Percentiles rank a stretch among this genome's conserved stretches.
These are phyloP conservation scores for Argya squamiceps DNA, from an alignment of 2,797 vertebrate genomes.

Conservation along the genomic window DNA sequence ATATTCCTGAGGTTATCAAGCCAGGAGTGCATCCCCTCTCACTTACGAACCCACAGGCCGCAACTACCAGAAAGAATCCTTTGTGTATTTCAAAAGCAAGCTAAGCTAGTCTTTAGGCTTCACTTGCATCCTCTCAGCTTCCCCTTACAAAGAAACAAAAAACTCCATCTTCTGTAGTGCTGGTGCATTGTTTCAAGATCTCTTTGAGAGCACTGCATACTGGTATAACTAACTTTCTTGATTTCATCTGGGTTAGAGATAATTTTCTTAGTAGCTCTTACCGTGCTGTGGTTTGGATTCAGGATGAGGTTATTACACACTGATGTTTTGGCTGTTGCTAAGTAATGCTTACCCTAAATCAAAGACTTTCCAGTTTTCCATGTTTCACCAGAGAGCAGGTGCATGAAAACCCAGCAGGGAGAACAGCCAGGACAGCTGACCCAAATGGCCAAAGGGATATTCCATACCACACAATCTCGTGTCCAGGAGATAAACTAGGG, in stretches of 20 bases:
- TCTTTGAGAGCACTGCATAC: not conserved
- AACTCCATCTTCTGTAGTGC: accelerated
- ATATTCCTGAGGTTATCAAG: not conserved
- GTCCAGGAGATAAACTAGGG: not conserved
- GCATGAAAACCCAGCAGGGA: not conserved
- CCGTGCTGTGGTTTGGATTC: not conserved
- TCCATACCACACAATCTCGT: not conserved
- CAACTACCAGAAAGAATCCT: not conserved
- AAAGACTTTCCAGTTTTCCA: not conserved
- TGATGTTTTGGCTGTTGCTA: not conserved
- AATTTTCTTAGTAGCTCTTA: not conserved
- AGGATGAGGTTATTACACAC: not conserved
- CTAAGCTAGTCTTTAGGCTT: not conserved
- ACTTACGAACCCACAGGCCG: not conserved
- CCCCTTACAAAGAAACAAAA: not conserved
- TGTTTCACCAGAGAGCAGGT: not conserved
- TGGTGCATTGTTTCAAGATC: not conserved
- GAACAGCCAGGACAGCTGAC: not conserved
- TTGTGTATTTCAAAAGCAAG: not conserved
- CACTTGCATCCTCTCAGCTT: not conserved
- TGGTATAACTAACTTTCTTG: not conserved
- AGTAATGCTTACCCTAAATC: not conserved
- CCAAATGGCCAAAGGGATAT: not conserved
- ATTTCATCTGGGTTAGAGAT: not conserved
- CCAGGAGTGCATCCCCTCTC: not conserved